phyloP scores from a whole-genome alignment of 1,140 invertebrate genomes.

The Varroa destructor region DNA sequence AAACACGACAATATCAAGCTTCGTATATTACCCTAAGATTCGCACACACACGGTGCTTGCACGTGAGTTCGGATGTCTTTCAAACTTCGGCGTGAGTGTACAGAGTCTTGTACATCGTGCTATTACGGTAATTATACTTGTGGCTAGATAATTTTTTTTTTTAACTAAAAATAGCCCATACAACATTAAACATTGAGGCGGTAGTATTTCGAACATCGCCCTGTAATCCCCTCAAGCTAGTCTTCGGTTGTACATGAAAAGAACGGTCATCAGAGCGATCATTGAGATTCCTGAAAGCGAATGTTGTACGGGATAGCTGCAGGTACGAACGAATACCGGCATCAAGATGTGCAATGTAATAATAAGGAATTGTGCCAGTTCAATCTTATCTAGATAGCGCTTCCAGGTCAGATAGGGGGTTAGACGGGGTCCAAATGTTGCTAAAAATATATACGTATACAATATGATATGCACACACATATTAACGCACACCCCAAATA shows the following conservation, averaged over 20 bases:
- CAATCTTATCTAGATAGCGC: constrained; percentile 44
- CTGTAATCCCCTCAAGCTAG: too few relatives aligned
- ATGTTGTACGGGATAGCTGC: constrained; percentile 16
- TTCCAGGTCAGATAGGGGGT: constrained; percentile 47
- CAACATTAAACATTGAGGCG: too few relatives aligned
- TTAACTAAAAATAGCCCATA: too few relatives aligned
- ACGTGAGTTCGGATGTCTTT: too few relatives aligned
- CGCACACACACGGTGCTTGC: too few relatives aligned
- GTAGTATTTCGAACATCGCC: too few relatives aligned
- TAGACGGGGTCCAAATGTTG: constrained; percentile 43
- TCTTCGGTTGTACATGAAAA: neutral
- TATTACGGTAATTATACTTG: too few relatives aligned
- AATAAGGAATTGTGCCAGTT: constrained; percentile 39
- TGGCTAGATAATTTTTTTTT: too few relatives aligned
- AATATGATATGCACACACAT: constrained; percentile 60
- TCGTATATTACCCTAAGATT: too few relatives aligned
- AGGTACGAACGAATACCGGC: constrained; percentile 10
- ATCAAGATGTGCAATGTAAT: constrained; percentile 8
- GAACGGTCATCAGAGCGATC: constrained; percentile 22
- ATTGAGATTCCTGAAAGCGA: constrained; percentile 22
- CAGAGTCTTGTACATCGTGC: too few relatives aligned
- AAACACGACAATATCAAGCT: too few relatives aligned
- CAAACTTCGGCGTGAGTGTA: too few relatives aligned
- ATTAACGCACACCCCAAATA: constrained; percentile 46
- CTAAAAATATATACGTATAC: constrained; percentile 45